Conservation (phyloP, 2,797 vertebrate species). For the Todus mexicanus region DNA sequence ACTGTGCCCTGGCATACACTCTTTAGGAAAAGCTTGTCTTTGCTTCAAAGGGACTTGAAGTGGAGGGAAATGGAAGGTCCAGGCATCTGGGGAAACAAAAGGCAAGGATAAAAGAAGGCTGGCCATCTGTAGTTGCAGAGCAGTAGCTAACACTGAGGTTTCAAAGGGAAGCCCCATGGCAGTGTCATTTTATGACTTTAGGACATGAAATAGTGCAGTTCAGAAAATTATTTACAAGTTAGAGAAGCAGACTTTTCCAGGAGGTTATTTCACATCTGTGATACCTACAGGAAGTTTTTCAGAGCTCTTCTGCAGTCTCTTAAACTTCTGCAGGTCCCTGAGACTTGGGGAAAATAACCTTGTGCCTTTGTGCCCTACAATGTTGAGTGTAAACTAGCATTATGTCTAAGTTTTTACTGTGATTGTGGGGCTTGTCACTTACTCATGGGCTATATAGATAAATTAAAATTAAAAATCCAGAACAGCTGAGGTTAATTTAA, state of each 20-base stretch:
- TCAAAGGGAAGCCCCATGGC: background rate
- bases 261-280: background rate
- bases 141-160: background rate
- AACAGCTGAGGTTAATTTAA: background rate
- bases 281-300: background rate
- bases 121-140: background rate
- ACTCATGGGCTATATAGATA: background rate
- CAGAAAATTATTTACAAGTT: background rate
- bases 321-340: background rate
- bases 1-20: background rate
- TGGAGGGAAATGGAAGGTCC: background rate
- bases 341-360: background rate
- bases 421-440: background rate
- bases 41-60: background rate
- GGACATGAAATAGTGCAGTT: background rate
- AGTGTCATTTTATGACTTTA: background rate
- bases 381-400: background rate
- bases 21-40: fast-evolving
- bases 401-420: background rate
- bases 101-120: background rate
- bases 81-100: background rate
- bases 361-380: fast-evolving
- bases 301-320: background rate
- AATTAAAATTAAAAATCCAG: background rate
- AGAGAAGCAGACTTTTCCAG: background rate